A percentile compares a stretch with the other conserved stretches of the same genome.
These are phyloP conservation scores for Potorous gilbertii DNA, from an alignment of 2,797 vertebrate species.

Conservation along the genomic window DNA sequence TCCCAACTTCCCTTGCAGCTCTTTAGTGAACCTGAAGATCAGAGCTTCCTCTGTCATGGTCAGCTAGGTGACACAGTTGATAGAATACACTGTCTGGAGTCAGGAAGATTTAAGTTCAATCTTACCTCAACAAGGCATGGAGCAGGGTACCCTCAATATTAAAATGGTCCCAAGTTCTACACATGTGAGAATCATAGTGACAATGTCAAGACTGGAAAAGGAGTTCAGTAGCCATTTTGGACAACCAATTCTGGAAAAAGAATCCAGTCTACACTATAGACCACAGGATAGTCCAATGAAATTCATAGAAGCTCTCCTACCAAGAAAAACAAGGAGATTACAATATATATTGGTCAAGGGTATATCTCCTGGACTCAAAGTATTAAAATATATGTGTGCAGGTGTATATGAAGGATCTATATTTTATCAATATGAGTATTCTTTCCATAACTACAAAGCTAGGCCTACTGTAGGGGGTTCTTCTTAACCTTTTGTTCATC, in stretches of 20 bases:
- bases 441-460: neutral
- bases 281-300: neutral
- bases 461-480: neutral
- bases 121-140: neutral
- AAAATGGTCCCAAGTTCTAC: neutral
- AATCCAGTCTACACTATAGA: neutral
- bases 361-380: neutral
- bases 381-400: neutral
- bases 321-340: neutral
- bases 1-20: neutral
- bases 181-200: neutral
- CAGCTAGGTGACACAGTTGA: neutral
- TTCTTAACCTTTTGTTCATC: neutral
- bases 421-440: neutral
- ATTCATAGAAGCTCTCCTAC: neutral
- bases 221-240: neutral
- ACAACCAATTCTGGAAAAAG: neutral
- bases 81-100: neutral
- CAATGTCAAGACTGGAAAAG: neutral
- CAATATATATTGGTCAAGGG: neutral
- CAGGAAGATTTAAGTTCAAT: neutral
- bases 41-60: neutral
- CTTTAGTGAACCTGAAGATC: neutral
- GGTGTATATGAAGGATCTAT: neutral
- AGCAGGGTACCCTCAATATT: neutral